These are phyloP conservation scores for Clostera curtula DNA, from an alignment of 2,888 invertebrate species.

Conservation along the genomic window DNA sequence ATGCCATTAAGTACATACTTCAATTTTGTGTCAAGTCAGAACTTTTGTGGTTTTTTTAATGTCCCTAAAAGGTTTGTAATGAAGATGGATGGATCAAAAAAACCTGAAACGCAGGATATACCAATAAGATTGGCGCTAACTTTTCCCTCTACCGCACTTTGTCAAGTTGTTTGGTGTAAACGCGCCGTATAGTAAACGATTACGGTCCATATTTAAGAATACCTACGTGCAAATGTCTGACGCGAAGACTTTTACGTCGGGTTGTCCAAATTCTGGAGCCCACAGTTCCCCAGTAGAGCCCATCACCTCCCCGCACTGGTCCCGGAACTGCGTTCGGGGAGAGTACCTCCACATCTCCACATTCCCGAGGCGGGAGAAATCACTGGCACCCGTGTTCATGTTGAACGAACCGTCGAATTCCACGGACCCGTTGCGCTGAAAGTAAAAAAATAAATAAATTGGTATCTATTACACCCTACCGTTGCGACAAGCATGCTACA, in stretches of 20 bases:
- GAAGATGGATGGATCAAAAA: too few relatives aligned
- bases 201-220: neutral
- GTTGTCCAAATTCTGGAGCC: constrained; percentile 78
- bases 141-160: too few relatives aligned
- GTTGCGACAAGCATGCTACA: too few relatives aligned
- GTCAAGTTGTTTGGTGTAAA: too few relatives aligned
- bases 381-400: constrained; percentile 81
- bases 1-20: too few relatives aligned
- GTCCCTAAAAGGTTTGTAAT: too few relatives aligned
- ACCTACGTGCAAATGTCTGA: constrained; percentile 87
- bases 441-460: neutral
- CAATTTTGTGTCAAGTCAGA: too few relatives aligned
- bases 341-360: constrained; percentile 82
- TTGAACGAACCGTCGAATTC: constrained; percentile 85
- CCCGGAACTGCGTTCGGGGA: constrained; percentile 71
- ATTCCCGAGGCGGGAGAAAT: constrained; percentile 79
- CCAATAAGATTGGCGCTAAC: too few relatives aligned
- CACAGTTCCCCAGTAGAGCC: constrained; percentile 89
- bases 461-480: neutral
- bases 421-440: constrained; percentile 82
- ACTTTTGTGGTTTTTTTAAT: too few relatives aligned
- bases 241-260: constrained; percentile 79
- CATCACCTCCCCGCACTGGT: constrained; percentile 78
- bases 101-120: too few relatives aligned
- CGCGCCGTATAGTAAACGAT: neutral